Base-by-base conservation (phyloP, 2,113 vertebrate genomes). In the Microtus pennsylvanicus region DNA sequence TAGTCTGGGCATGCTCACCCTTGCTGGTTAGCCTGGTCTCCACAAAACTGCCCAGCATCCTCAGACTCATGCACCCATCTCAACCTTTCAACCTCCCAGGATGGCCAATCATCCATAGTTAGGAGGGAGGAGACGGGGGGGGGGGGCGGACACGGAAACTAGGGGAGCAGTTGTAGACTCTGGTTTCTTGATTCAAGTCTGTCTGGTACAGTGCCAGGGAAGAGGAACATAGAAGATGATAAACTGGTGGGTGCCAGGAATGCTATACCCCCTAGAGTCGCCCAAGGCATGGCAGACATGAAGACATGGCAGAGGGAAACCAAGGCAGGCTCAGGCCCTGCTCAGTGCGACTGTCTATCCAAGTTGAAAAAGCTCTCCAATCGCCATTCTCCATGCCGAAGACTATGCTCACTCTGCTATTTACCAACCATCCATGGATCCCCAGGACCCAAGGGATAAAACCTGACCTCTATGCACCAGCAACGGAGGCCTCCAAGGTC, bases 271-370 rank as follows among this genome's bases (percentile, higher is more conserved):
- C 70, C 55, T 19, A 35, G 14, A 74, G 85, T 22, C 35, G 12
- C 52, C 33, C 61, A 87, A 50, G 67, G 42, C 70, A 78, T 10
- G 38, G 38, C 55, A 69, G 45, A 94, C 50, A 50, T 50, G 50
- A 87, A 50, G 67, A 50, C 70, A 78, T 10, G 38, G 38, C 55
- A 69, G 45, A 94, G 28, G 47, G 74, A 95, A 94, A 95, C 26
- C 47, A 78, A 96, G 94, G 87, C 77, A 95, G 89, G 58, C 78
- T 77, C 65, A 70, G 87, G 90, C 50, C 80, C 63, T 35, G 52
- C n/a, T 69, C 67, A 42, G 52, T 55, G 52, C 74, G 28, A 52
- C 45, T 38, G 78, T 67, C 86, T 26, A 55, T 61, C 21, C 81
- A 91, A 38, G 58, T 1, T 55, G 70, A 96, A 72, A 86, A 96